Base-by-base conservation (phyloP, 2,797 vertebrate species). In the Pelobates cultripes region DNA sequence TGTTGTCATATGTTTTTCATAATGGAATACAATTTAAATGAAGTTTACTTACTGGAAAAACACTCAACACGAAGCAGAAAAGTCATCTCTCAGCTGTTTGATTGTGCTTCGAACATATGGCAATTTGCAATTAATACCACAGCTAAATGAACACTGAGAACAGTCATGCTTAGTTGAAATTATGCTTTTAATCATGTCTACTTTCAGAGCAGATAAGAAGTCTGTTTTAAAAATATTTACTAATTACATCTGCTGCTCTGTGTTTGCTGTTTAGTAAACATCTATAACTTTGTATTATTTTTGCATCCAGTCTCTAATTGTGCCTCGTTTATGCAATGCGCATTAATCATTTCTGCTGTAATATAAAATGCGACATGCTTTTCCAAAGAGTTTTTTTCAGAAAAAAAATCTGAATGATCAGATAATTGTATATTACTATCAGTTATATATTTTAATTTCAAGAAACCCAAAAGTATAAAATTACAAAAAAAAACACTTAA, bases 71-170 rank as follows among this genome's bases (percentile, higher is more conserved):
- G 75, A 84, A 79, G 40, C 40, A 17, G 45, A 78, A 57, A 63
- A 83, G 47, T 42, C 44, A 66, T 45, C 47, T 70, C 72, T 75
- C 82, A 57, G 77, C 82, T 84, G 77, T 84, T 84, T 70, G 71
- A 70, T 63, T 69, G 53, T 51, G 63, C 43, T 70, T 74, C 63
- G 42, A 74, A 78, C 81, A 83, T 78, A 83, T 83, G 82, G 82
- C 55, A 75, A 75, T 84, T 64, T 84, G 82, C 77, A 84, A 84
- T 79, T 84, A 79, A 79, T 84, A 79, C 77, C 55, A 84, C 72
- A 79, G 77, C 57, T 79, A 70, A 78, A 79, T 82, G 80, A 83
- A 61, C 43, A 83, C 66, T 75, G 70, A 79, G 55, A 83, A 83
- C 77, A 53, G 63, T 71, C 66, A 71, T 71, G 67, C 82, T 72